These are phyloP conservation scores for Plectropomus leopardus DNA, from an alignment of 2,113 vertebrate species.

Conservation along the genomic window DNA sequence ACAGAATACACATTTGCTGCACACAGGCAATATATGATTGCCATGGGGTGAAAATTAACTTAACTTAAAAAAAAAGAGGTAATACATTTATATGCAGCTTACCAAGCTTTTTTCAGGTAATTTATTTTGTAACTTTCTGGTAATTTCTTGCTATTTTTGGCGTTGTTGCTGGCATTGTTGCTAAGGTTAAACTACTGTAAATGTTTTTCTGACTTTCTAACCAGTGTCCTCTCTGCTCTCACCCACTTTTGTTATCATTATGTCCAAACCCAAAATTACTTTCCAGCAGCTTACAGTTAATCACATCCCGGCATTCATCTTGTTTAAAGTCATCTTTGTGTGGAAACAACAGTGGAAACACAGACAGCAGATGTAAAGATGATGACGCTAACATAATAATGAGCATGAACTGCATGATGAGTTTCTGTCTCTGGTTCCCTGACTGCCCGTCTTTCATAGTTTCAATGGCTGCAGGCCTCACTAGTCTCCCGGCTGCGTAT, in stretches of 20 bases:
- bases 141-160: no score
- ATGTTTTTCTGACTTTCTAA: background rate
- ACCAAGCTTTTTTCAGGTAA: no score
- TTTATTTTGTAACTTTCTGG: no score
- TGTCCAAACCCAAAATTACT: background rate
- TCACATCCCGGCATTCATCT: background rate
- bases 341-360: background rate
- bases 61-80: no score
- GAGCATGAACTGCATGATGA: background rate
- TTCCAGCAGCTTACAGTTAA: background rate
- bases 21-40: no score
- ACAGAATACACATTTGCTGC: background rate
- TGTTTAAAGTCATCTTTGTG: background rate
- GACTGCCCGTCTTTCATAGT: background rate
- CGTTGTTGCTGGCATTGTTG: no score
- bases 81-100: no score
- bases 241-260: background rate
- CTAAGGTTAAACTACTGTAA: background rate
- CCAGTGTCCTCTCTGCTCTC: background rate
- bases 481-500: background rate
- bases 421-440: background rate
- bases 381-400: constrained; percentile 9
- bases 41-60: no score
- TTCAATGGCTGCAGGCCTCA: background rate
- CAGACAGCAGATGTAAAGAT: background rate